These are phyloP conservation scores for Macroglossus sobrinus DNA, from an alignment of 2,113 vertebrate species.

Conservation along the genomic window DNA sequence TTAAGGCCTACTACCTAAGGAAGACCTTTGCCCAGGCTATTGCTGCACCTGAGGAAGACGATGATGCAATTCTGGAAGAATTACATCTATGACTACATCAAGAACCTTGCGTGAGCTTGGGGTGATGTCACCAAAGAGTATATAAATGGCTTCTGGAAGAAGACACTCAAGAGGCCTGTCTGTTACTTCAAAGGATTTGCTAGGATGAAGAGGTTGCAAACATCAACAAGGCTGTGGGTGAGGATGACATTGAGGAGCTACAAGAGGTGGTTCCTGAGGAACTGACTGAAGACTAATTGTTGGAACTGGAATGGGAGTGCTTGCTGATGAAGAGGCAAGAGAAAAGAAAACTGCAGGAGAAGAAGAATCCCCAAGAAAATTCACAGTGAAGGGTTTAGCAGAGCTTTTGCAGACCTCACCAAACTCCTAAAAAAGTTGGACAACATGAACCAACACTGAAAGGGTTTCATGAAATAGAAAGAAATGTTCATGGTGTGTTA, in stretches of 20 bases:
- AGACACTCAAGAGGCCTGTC: neutral
- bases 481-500: neutral
- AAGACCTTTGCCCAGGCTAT: neutral
- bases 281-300: neutral
- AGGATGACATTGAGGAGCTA: neutral
- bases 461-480: neutral
- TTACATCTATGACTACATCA: neutral
- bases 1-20: neutral
- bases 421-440: neutral
- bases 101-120: neutral
- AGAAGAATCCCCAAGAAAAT: too few relatives aligned
- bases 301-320: neutral
- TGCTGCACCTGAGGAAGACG: neutral
- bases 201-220: neutral
- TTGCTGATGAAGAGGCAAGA: neutral
- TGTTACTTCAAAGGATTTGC: neutral
- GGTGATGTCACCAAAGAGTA: neutral
- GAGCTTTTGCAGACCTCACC: neutral
- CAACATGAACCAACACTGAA: neutral
- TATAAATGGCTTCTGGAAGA: neutral
- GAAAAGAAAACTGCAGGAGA: neutral
- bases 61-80: neutral
- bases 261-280: too few relatives aligned
- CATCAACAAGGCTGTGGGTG: neutral
- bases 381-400: neutral